These are phyloP conservation scores for Clarias batrachus DNA, from an alignment of 2,113 vertebrate species.

Conservation along the genomic window DNA sequence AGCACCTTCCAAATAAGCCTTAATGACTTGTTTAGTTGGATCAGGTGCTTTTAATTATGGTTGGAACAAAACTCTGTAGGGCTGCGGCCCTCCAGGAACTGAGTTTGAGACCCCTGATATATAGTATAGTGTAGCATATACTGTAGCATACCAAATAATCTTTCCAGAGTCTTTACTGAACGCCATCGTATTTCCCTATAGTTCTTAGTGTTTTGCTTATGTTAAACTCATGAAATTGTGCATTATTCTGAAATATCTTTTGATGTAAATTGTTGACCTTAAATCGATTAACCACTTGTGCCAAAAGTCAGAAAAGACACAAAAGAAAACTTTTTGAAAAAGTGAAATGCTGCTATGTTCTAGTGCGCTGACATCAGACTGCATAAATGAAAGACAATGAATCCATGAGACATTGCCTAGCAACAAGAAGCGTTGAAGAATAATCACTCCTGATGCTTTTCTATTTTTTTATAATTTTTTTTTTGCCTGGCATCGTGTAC, in stretches of 20 bases:
- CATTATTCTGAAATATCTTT: neutral
- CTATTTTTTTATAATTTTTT: neutral
- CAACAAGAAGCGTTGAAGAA: constrained; percentile 58
- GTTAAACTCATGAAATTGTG: too few relatives aligned
- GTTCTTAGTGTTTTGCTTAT: too few relatives aligned
- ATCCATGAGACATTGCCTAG: constrained; percentile 54
- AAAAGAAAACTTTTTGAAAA: constrained; percentile 13
- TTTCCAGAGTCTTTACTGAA: too few relatives aligned
- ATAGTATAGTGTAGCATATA: too few relatives aligned
- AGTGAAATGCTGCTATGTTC: constrained; percentile 22
- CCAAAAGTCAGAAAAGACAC: constrained; percentile 18
- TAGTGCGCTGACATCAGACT: constrained; percentile 47
- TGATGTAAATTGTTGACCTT: neutral
- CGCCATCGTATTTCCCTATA: too few relatives aligned
- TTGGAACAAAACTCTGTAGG: too few relatives aligned
- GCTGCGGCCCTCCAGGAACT: too few relatives aligned
- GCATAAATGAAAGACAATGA: constrained; percentile 59
- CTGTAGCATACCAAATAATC: too few relatives aligned
- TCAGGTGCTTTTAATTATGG: too few relatives aligned
- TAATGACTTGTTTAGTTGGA: too few relatives aligned
- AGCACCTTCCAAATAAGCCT: too few relatives aligned
- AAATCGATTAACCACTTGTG: constrained; percentile 21
- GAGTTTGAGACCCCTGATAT: too few relatives aligned
- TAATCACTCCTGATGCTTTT: constrained; percentile 41
- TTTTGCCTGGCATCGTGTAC: constrained; percentile 35